phyloP scores from a whole-genome alignment of 2,113 vertebrate species.

The Leptosomus discolor region DNA sequence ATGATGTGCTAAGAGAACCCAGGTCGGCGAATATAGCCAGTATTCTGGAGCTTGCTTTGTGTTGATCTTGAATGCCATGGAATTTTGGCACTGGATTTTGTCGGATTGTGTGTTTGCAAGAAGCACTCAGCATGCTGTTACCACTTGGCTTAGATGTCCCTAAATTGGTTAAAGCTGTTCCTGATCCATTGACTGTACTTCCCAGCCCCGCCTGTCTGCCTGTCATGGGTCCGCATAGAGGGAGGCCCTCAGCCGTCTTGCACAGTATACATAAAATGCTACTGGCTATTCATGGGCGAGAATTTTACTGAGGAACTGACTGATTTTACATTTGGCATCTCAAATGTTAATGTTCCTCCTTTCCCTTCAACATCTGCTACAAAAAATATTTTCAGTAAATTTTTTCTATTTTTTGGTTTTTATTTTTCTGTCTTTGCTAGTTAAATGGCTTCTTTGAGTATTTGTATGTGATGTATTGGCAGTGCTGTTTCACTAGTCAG shows the following conservation, averaged over 20 bases:
- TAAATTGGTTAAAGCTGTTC: slow-evolving; percentile 65
- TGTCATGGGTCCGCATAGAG: not conserved
- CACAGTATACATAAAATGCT: not conserved
- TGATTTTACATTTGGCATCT: not conserved
- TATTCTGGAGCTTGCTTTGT: not conserved
- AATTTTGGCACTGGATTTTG: slow-evolving; percentile 45
- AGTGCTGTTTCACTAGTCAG: not conserved
- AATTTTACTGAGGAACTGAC: not conserved
- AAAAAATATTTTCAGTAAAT: not conserved
- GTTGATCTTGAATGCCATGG: not conserved
- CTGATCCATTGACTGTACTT: not conserved
- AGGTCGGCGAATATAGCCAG: not conserved
- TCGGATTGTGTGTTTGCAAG: not conserved
- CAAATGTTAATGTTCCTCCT: not conserved
- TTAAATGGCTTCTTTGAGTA: not conserved
- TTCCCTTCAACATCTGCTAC: not conserved
- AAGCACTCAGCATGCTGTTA: slow-evolving; percentile 43
- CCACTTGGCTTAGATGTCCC: slow-evolving; percentile 16
- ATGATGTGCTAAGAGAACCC: not conserved
- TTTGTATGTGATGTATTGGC: not conserved
- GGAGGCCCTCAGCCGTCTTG: not conserved
- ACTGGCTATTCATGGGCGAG: not conserved
- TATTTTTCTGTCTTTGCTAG: not conserved
- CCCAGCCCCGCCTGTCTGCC: not conserved
- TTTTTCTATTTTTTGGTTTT: not conserved